Evolutionary conservation across 2,888 invertebrate genomes (phyloP).

Genomic region (Euplexia lucipara): DNA sequence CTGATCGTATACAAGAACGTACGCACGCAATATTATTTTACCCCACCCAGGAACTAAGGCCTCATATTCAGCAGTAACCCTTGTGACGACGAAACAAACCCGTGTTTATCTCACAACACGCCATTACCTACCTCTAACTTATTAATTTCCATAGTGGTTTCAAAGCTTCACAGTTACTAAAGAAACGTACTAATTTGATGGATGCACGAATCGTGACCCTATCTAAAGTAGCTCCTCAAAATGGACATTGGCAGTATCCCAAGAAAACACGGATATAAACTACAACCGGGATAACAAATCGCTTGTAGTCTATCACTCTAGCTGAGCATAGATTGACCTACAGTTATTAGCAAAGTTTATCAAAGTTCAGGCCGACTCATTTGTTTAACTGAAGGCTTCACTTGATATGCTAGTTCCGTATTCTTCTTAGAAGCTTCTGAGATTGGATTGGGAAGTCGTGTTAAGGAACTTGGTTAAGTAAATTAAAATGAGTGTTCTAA

Average conservation of each 20-base stretch:
- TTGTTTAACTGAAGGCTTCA: slow-evolving; percentile 52
- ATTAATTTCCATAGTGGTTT: not conserved
- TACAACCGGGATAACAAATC: slow-evolving; percentile 28
- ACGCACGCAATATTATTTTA: no score
- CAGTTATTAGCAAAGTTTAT: slow-evolving; percentile 68
- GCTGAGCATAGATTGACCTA: slow-evolving; percentile 58
- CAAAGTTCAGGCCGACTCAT: slow-evolving; percentile 63
- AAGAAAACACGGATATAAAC: slow-evolving; percentile 4
- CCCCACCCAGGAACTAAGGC: no score
- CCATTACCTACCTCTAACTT: no score
- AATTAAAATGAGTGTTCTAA: not conserved
- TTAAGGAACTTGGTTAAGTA: slow-evolving; percentile 28
- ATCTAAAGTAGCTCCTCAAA: not conserved
- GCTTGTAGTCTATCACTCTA: slow-evolving; percentile 35
- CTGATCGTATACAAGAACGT: no score
- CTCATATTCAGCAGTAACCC: no score
- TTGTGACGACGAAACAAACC: no score
- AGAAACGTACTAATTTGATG: not conserved
- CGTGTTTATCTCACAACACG: no score
- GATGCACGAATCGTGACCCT: slow-evolving; percentile 10
- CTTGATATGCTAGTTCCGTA: slow-evolving; percentile 43
- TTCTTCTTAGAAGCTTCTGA: slow-evolving; percentile 22
- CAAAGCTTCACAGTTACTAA: no score
- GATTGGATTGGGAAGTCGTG: slow-evolving; percentile 18
- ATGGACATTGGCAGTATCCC: slow-evolving; percentile 15